These are phyloP conservation scores for Salminus brasiliensis DNA, from an alignment of 2,113 vertebrate species.

Conservation along the genomic window DNA sequence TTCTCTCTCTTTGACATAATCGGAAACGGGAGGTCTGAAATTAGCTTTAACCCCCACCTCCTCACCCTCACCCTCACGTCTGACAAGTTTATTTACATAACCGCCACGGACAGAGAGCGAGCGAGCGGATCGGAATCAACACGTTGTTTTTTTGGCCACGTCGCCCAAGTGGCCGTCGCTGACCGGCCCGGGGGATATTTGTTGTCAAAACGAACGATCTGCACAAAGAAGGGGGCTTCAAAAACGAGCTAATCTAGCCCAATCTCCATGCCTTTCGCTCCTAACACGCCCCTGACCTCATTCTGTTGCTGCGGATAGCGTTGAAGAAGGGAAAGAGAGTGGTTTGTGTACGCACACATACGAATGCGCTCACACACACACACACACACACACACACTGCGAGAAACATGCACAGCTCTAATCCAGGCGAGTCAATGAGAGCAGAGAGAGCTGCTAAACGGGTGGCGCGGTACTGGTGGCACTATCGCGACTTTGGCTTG, in stretches of 20 bases:
- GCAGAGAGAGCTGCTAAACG: constrained; percentile 41
- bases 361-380: no score
- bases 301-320: constrained; percentile 61
- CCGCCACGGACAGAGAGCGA: constrained; percentile 49
- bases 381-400: no score
- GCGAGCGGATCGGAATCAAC: constrained; percentile 59
- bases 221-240: constrained; percentile 43
- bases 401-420: constrained; percentile 40
- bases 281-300: constrained; percentile 64
- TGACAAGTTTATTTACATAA: constrained; percentile 65
- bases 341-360: constrained; percentile 10
- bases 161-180: constrained; percentile 53
- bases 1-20: constrained; percentile 51
- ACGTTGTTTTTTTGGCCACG: constrained; percentile 46
- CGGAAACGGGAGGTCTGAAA: constrained; percentile 56
- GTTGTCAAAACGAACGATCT: constrained; percentile 61
- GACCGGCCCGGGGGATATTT: constrained; percentile 55
- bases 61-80: constrained; percentile 16
- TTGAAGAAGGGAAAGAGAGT: constrained; percentile 34
- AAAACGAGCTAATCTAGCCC: constrained; percentile 63
- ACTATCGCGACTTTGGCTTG: constrained; percentile 42
- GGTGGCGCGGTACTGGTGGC: constrained; percentile 54
- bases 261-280: constrained; percentile 51
- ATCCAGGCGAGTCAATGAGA: constrained; percentile 55
- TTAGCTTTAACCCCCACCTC: constrained; percentile 52